Base-by-base conservation (phyloP, 2,888 invertebrate species). In the Doris montereyensis region DNA sequence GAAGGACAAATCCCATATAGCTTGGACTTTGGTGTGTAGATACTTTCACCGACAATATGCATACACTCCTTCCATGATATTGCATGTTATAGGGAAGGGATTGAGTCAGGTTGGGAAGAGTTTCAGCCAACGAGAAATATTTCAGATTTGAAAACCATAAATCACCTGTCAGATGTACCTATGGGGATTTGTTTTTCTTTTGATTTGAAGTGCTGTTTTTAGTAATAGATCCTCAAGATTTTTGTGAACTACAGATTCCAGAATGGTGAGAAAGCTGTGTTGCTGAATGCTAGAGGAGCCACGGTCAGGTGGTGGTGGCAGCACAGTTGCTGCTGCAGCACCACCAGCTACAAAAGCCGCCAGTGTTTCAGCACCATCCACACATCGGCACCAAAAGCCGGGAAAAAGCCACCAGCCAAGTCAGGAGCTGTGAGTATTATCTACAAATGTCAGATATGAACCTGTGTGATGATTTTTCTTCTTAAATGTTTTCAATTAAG, bases 231-330 rank as follows among this genome's bases (percentile, higher is more conserved):
- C 5, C 8, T 26, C 21, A 30, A 24, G 32, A 65, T 34, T 8
- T 41, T 32, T 60, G 10, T 32, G 82, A 93, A 93, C 95, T 82
- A 30, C 82, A 91, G 91, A 92, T 99, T 70, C 97, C 97, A 91
- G 99, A 99, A 90, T 96, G 94, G 88, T 95, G 95, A 85, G 97
- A 98, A 74, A 98, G 97, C 92, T 97, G 97, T 52, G 96, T 80
- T 90, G n/a, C 81, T 89, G 32, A 89, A 89, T 82, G 87, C 88
- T 35, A 86, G 86, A 89, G 58, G 87, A 86, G 76, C 87, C 88
- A 0, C 78, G 87, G 24, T 52, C 79, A 28, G 86, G 85, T 21
- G 83, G 83, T 8, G 84, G 83, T 1, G 84, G 82, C 28, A 84
- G 82, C 2, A 85, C 81, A 8, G 81, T 83, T 32, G 76, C 85